Percentiles rank a stretch among this genome's conserved stretches.
These are phyloP conservation scores for Drosophila watanabei DNA, from an alignment of 1,140 invertebrate genomes.

Conservation along the genomic window DNA sequence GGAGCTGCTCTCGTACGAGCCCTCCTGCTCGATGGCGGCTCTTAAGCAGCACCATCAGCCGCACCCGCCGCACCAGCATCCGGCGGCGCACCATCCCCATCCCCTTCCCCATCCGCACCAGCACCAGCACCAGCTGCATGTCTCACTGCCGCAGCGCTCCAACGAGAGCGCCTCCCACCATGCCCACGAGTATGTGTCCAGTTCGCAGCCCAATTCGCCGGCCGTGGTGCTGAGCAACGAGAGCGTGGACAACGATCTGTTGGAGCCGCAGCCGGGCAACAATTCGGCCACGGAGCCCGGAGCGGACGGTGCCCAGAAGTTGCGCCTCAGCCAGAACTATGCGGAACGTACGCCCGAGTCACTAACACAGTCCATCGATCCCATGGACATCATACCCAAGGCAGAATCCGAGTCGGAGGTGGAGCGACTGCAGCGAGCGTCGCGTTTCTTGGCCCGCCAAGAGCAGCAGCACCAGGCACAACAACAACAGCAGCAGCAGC, in stretches of 20 bases:
- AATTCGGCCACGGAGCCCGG: conserved; percentile 63
- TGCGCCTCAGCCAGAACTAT: conserved; percentile 60
- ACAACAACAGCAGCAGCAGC: conserved; percentile 58
- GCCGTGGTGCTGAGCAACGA: conserved; percentile 60
- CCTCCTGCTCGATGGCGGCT: conserved; percentile 70
- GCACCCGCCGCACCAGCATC: conserved; percentile 50
- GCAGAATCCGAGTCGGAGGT: conserved; percentile 70
- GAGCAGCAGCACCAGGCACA: conserved; percentile 60
- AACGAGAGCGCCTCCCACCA: conserved; percentile 68
- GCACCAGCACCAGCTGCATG: conserved; percentile 50
- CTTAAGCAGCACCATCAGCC: conserved; percentile 63
- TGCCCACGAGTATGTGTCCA: conserved; percentile 61
- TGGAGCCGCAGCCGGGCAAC: conserved; percentile 64
- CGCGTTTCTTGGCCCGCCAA: conserved; percentile 60
- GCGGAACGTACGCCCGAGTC: conserved; percentile 70
- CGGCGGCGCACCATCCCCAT: conserved; percentile 6
- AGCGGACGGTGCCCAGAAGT: conserved; percentile 58
- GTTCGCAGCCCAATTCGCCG: conserved; percentile 67
- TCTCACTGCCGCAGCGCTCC: conserved; percentile 72
- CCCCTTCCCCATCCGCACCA: conserved; percentile 26
- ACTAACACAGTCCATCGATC: conserved; percentile 74
- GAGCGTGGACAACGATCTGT: conserved; percentile 54
- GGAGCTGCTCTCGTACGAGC: conserved; percentile 77
- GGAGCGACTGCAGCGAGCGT: conserved; percentile 58
- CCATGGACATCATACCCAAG: conserved; percentile 82